Percentiles rank a stretch among this genome's conserved stretches.
phyloP scores from a whole-genome alignment of 1,140 invertebrate species.

The Pogonomyrmex barbatus region DNA sequence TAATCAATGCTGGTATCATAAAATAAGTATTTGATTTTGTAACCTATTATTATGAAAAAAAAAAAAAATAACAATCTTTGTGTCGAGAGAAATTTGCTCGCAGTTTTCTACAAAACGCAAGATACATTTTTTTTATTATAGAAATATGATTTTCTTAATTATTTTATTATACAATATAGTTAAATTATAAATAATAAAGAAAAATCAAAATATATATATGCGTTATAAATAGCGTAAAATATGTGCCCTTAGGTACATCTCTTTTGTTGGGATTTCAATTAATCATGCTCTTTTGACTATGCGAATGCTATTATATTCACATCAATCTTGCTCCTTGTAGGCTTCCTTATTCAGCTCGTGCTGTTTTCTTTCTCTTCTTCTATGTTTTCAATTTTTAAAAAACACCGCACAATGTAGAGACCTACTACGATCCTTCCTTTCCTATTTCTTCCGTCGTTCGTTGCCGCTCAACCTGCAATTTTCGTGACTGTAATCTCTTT shows the following conservation, averaged over 20 bases:
- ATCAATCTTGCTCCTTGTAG: conserved; percentile 51
- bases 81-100: neutral
- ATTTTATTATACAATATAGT: neutral
- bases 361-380: conserved; percentile 54
- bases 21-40: neutral
- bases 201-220: neutral
- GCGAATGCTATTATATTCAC: conserved; percentile 47
- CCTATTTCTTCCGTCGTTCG: conserved; percentile 61
- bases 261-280: conserved; percentile 42
- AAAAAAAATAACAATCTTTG: neutral
- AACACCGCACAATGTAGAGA: conserved; percentile 71
- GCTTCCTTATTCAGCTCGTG: conserved; percentile 36
- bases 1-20: neutral
- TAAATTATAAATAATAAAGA: conserved; percentile 15
- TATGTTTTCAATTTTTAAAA: conserved; percentile 70
- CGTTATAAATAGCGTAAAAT: conserved; percentile 38
- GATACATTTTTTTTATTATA: neutral
- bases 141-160: neutral
- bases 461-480: conserved; percentile 70
- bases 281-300: conserved; percentile 42
- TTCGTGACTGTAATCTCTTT: conserved; percentile 76
- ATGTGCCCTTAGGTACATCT: neutral
- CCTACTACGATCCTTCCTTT: conserved; percentile 77
- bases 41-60: neutral
- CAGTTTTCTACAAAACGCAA: neutral